phyloP scores from a whole-genome alignment of 1,140 invertebrate genomes.

The Marisa cornuarietis region DNA sequence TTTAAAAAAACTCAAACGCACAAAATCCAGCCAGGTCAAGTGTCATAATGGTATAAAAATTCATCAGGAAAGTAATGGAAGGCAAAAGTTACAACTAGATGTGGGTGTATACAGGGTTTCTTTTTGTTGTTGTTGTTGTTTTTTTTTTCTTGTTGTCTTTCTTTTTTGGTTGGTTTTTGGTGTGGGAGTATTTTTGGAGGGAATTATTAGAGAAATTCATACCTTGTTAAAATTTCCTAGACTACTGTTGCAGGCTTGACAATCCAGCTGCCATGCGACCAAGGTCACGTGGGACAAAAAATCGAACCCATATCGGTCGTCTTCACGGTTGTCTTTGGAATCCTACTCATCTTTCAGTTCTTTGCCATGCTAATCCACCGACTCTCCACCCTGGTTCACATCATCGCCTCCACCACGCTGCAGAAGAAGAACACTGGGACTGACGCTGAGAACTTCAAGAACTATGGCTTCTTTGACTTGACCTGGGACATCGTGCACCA shows the following conservation, averaged over 20 bases:
- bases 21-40: too few relatives aligned
- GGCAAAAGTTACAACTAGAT: background rate
- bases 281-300: constrained; percentile 3
- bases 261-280: constrained; percentile 22
- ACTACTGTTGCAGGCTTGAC: constrained; percentile 4
- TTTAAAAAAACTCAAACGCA: too few relatives aligned
- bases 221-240: background rate
- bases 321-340: constrained; percentile 67
- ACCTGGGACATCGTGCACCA: background rate
- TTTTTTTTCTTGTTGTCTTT: background rate
- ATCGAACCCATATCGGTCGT: constrained; percentile 59
- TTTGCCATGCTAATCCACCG: constrained; percentile 68
- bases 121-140: too few relatives aligned
- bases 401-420: constrained; percentile 54
- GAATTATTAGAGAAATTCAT: too few relatives aligned
- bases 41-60: too few relatives aligned
- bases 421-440: background rate
- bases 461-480: background rate
- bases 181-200: background rate
- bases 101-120: background rate
- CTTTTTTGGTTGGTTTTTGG: background rate
- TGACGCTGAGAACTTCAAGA: background rate
- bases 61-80: too few relatives aligned
- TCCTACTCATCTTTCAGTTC: constrained; percentile 67
- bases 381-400: constrained; percentile 63